Conservation (phyloP, 2,113 vertebrate genomes). For the Zosterops pallidus region DNA sequence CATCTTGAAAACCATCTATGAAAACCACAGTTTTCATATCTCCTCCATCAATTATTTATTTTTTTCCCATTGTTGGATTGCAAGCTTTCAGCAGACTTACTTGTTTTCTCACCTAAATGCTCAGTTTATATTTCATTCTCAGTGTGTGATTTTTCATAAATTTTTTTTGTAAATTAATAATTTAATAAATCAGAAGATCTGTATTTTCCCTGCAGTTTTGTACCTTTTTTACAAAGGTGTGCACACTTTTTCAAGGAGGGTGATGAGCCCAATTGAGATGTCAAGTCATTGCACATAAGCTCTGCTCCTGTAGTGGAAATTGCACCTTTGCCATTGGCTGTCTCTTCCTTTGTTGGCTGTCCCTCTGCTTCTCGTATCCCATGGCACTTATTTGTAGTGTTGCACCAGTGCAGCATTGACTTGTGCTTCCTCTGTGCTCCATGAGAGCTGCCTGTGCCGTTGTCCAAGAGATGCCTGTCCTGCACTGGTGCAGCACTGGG, state of each 20-base stretch:
- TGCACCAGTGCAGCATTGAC: background rate
- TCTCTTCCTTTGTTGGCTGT: background rate
- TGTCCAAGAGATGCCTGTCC: background rate
- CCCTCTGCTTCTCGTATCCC: background rate
- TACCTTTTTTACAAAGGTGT: background rate
- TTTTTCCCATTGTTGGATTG: background rate
- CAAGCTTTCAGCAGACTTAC: background rate
- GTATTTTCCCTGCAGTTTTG: background rate
- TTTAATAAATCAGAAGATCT: background rate
- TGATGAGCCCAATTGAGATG: background rate
- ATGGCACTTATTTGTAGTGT: background rate
- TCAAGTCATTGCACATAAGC: background rate
- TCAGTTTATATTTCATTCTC: background rate
- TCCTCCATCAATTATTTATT: background rate
- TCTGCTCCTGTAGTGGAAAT: background rate
- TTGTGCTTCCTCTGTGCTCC: background rate
- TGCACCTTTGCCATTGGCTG: background rate
- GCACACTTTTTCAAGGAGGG: background rate
- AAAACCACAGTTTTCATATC: background rate
- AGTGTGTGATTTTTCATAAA: background rate
- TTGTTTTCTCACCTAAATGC: background rate
- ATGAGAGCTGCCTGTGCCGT: accelerated
- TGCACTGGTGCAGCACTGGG: accelerated
- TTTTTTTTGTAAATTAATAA: background rate
- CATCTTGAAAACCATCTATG: background rate